Base-by-base conservation (phyloP, 2,797 vertebrate species). In the Ctenopoma multispine region DNA sequence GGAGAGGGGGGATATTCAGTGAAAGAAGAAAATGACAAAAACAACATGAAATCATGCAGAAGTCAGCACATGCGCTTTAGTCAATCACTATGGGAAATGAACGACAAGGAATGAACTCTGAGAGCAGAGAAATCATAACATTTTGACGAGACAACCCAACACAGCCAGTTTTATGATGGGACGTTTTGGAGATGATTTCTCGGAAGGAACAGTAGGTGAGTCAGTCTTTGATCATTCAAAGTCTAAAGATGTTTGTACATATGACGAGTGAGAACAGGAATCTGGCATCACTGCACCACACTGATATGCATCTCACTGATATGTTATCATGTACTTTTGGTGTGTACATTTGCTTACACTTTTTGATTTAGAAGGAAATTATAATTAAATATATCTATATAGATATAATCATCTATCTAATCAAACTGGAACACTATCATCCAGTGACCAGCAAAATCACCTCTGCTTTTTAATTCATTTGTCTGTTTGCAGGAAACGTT, bases 211-310 rank as follows among this genome's bases (percentile, higher is more conserved):
- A 2, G 48, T 31, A n/a, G 18, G n/a, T 1, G 36, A 53, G 54
- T 77, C 57, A 59, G 43, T 20, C 40, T 1, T 13, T 41, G 44
- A 23, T 65, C 38, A 11, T 11, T 43, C 55, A 63, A 20, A 11
- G 1, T 36, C 31, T 34, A 10, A 40, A 36, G n/a, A 36, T 4
- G 40, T 47, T 50, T 34, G 10, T 7, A 31, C 29, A 23, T 4
- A n/a, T 23, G 48, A 34, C 4, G 3, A 41, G 14, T 51, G 27
- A 61, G 44, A 65, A 63, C 48, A 62, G 59, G 61, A 82, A 71
- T 55, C 62, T 38, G 38, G 18, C 14, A 6, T 44, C 5, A n/a
- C n/a, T n/a, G n/a, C n/a, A n/a, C n/a, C n/a, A n/a, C n/a, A n/a
- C n/a, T n/a, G n/a, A n/a, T n/a, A n/a, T n/a, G n/a, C n/a, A n/a